These are phyloP conservation scores for Tenthredo livida DNA, from an alignment of 2,888 invertebrate genomes.

Conservation along the genomic window DNA sequence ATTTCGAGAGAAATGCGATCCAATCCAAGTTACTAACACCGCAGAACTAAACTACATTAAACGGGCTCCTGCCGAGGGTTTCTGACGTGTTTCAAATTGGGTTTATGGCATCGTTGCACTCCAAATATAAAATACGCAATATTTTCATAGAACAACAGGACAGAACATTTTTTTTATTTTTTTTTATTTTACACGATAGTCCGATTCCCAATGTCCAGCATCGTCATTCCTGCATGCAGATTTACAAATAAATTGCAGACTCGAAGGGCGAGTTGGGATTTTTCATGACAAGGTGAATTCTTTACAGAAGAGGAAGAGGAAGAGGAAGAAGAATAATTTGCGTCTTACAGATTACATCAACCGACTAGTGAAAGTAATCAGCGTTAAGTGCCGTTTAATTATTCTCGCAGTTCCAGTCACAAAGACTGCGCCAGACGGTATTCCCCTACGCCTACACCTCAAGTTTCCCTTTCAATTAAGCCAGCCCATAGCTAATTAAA, in stretches of 20 bases:
- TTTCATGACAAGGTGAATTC: background rate
- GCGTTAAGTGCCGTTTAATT: constrained; percentile 44
- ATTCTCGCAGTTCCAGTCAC: constrained; percentile 36
- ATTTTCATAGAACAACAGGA: background rate
- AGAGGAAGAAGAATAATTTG: background rate
- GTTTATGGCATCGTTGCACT: constrained; percentile 52
- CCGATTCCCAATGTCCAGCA: background rate
- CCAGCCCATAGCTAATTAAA: constrained; percentile 57
- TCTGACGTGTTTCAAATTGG: constrained; percentile 58
- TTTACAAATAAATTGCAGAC: background rate
- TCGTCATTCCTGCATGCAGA: background rate
- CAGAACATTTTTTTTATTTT: background rate
- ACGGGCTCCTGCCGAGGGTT: constrained; percentile 57
- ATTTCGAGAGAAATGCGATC: constrained; percentile 57
- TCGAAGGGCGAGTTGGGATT: background rate
- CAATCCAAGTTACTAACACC: constrained; percentile 63
- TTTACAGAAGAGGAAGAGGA: background rate
- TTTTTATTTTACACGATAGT: too few relatives aligned
- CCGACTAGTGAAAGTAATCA: constrained; percentile 20
- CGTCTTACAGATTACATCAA: background rate
- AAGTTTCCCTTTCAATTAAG: constrained; percentile 21
- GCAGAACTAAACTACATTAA: constrained; percentile 63
- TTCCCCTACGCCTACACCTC: constrained; percentile 2
- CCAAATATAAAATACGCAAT: background rate
- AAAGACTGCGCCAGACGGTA: background rate